Base-by-base conservation (phyloP, 1,140 invertebrate species). In the Drosophila nannoptera region DNA sequence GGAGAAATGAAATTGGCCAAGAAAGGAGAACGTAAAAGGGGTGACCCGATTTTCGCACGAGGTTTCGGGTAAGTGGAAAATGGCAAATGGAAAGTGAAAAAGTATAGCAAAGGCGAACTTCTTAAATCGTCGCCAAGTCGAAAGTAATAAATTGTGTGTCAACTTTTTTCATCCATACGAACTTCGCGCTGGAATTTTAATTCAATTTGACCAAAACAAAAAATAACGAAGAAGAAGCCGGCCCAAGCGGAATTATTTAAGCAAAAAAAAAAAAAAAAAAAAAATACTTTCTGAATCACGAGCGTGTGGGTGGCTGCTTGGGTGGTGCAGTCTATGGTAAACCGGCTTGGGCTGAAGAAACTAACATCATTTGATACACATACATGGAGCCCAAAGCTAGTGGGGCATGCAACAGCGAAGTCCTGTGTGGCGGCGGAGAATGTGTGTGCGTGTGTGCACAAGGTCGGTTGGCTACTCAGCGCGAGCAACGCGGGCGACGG, bases 191-290 rank as follows among this genome's bases (percentile, higher is more conserved):
- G 70, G 73, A 80, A 84, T 83, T 84, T 84, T 66, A 83, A 80
- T 83, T 76, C 65, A 78, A 83, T 76, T 42, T 40, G 32, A 62
- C 38, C 36, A 31, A 61, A 46, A 32, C 36, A 16, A 31, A 40
- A 59, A 35, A 31, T 16, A 12, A 42, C 16, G 14, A 45, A 38
- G 14, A 6, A 22, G 33, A 22, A 66, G 35, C 22, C 22, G 22
- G 22, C 22, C n/a, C 33, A 52, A 73, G 33, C 53, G 52, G 69
- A 84, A 86, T 86, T 83, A 69, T 77, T 83, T 83, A 74, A 86
- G 77, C 76, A 56, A 73, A 66, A 84, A 84, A 80, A 84, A 74
- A 86, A n/a, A n/a, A n/a, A n/a, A n/a, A n/a, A n/a, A n/a, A n/a
- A n/a, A n/a, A n/a, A n/a, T n/a, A n/a, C n/a, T n/a, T n/a, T n/a